Percentiles rank a stretch among this genome's conserved stretches.
Conservation (phyloP, 2,888 invertebrate genomes). For the Ceraclea dissimilis region DNA sequence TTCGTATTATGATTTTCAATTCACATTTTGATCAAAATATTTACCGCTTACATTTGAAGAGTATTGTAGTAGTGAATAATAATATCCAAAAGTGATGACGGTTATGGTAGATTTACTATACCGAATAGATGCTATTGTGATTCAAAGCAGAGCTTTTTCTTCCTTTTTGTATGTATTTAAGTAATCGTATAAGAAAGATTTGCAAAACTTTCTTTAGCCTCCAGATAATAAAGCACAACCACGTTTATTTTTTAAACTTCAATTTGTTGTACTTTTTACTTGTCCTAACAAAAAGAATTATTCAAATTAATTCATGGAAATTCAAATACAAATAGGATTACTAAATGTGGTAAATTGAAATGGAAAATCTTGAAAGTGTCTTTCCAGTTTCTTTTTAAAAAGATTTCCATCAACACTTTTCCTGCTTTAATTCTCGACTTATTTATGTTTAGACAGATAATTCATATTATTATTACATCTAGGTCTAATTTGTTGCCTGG, state of each 20-base stretch:
- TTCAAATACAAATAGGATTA: neutral
- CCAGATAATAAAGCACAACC: too few relatives aligned
- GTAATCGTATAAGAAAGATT: neutral
- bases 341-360: neutral
- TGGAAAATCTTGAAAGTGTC: neutral
- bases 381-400: neutral
- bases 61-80: conserved; percentile 4
- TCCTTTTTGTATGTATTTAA: neutral
- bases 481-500: too few relatives aligned
- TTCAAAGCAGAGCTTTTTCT: conserved; percentile 6
- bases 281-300: neutral
- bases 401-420: neutral
- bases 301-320: neutral
- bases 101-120: neutral
- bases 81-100: conserved; percentile 8
- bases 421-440: too few relatives aligned
- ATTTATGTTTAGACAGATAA: too few relatives aligned
- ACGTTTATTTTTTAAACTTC: too few relatives aligned
- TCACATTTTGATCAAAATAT: conserved; percentile 7
- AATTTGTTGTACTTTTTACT: neutral
- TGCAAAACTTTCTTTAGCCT: neutral
- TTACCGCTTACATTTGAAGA: conserved; percentile 7
- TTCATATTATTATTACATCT: too few relatives aligned
- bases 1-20: conserved; percentile 5
- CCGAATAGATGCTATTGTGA: conserved; percentile 12